Conservation (phyloP, 2,797 vertebrate species). For the Caiman crocodilus region DNA sequence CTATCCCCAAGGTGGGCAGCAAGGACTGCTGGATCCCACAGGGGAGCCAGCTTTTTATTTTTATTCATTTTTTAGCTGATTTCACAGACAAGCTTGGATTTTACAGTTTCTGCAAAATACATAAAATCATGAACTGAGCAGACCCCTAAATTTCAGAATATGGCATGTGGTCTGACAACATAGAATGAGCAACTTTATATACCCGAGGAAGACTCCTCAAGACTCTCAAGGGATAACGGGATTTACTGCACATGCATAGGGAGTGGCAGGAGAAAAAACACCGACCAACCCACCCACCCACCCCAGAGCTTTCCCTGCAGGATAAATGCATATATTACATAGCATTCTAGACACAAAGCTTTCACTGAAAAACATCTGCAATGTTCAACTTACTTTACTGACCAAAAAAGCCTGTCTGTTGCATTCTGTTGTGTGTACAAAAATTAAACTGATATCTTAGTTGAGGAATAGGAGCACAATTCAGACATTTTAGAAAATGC, state of each 20-base stretch:
- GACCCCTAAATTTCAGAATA: background rate
- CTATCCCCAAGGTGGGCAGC: too few species aligned
- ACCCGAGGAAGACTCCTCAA: conserved; percentile 10
- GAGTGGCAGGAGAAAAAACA: background rate
- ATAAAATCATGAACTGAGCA: too few species aligned
- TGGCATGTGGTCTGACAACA: background rate
- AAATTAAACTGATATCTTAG: background rate
- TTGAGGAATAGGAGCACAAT: background rate
- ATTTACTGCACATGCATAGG: background rate
- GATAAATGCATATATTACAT: background rate
- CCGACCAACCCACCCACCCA: too few species aligned
- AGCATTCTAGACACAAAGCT: background rate
- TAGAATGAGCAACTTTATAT: background rate
- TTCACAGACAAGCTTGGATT: too few species aligned
- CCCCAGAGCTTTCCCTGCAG: background rate
- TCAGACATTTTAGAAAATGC: background rate
- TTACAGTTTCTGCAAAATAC: too few species aligned
- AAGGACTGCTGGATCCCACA: too few species aligned
- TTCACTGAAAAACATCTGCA: background rate
- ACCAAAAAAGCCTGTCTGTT: background rate
- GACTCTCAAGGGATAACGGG: background rate
- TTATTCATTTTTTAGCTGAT: too few species aligned
- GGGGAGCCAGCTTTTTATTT: too few species aligned
- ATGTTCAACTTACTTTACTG: background rate
- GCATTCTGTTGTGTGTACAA: background rate